Percentiles rank a stretch among this genome's conserved stretches.
phyloP scores from a whole-genome alignment of 2,113 vertebrate species.

The Campylorhamphus procurvoides region DNA sequence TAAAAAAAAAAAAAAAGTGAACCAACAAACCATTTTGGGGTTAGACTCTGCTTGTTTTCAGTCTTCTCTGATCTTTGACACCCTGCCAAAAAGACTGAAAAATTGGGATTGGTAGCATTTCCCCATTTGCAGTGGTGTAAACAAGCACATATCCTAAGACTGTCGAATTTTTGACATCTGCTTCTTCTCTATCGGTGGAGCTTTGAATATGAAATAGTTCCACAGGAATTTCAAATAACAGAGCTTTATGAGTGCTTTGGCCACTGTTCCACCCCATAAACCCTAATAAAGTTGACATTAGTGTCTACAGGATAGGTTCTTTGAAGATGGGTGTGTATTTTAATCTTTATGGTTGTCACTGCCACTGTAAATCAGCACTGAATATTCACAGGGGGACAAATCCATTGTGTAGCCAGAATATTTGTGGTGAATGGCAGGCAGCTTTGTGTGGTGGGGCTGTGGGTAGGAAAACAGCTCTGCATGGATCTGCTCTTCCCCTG shows the following conservation, averaged over 20 bases:
- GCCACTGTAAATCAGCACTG: neutral
- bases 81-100: neutral
- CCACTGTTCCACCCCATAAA: neutral
- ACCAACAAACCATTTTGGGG: neutral
- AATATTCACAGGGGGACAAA: neutral
- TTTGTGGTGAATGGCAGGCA: neutral
- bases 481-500: rapidly evolving
- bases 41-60: neutral
- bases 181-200: neutral
- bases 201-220: neutral
- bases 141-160: neutral
- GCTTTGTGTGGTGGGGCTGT: neutral
- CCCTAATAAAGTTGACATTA: neutral
- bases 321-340: neutral
- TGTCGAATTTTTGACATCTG: neutral
- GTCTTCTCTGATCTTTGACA: neutral
- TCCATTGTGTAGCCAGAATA: neutral
- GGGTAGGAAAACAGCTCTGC: neutral
- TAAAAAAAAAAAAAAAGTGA: neutral
- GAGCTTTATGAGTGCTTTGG: neutral
- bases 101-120: neutral
- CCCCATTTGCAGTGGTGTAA: neutral
- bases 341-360: neutral
- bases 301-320: neutral
- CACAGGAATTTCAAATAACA: neutral